Percentiles rank a stretch among this genome's conserved stretches.
phyloP scores from a whole-genome alignment of 35 echinoderm and acorn worm genomes.

The Eucidaris tribuloides region DNA sequence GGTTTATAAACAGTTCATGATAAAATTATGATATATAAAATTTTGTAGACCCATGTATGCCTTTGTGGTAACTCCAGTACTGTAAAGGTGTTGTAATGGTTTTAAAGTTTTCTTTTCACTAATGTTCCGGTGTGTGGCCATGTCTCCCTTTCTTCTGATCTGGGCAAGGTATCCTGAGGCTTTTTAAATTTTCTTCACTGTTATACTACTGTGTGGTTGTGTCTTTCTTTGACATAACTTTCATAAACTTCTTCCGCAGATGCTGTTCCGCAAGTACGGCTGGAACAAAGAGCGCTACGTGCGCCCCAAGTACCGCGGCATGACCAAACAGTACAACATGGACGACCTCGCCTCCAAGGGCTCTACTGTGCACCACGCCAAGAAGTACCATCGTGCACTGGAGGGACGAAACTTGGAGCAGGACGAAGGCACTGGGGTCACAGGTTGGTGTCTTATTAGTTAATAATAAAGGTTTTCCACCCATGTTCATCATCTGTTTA shows the following conservation, averaged over 20 bases:
- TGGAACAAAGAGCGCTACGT: constrained; percentile 89
- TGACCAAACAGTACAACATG: constrained; percentile 73
- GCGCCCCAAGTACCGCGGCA: constrained; percentile 83
- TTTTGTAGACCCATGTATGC: too few relatives aligned
- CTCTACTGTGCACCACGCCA: constrained; percentile 80
- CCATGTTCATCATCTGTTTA: background rate
- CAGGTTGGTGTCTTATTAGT: too few relatives aligned
- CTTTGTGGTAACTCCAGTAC: too few relatives aligned
- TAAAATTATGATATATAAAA: too few relatives aligned
- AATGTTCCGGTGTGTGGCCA: too few relatives aligned
- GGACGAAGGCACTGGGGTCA: background rate
- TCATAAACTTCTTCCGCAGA: constrained; percentile 10
- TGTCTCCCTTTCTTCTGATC: too few relatives aligned
- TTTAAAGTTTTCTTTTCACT: too few relatives aligned
- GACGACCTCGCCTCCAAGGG: constrained; percentile 96
- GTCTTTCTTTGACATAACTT: background rate
- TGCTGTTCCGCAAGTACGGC: constrained; percentile 98
- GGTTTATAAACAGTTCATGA: too few relatives aligned
- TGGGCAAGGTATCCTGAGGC: too few relatives aligned
- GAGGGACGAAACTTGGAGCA: constrained; percentile 20
- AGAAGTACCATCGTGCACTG: constrained; percentile 82
- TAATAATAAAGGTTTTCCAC: too few relatives aligned
- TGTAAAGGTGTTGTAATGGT: too few relatives aligned
- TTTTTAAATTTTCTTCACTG: background rate
- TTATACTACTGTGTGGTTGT: background rate